Evolutionary conservation across 2,113 vertebrate genomes (phyloP).

Genomic region (Xiphias gladius): DNA sequence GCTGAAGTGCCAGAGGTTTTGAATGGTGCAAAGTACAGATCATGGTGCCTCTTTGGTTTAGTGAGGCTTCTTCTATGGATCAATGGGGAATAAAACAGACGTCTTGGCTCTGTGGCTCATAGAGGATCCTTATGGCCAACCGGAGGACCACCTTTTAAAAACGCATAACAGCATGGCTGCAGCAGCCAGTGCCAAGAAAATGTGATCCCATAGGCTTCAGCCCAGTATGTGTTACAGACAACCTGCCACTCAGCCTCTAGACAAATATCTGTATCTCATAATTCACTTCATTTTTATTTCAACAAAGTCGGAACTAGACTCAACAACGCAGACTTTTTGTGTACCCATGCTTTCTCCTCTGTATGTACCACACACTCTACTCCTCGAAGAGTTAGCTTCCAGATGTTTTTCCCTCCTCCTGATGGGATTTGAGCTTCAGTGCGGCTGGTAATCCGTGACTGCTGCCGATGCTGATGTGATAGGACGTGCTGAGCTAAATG

Average conservation of each 20-base stretch:
- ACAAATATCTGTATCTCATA: background rate
- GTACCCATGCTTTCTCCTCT: constrained; percentile 6
- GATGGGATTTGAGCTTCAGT: constrained; percentile 51
- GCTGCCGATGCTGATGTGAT: constrained; percentile 37
- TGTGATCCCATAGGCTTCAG: background rate
- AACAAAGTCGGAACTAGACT: background rate
- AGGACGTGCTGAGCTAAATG: constrained; percentile 29
- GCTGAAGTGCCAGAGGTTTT: background rate
- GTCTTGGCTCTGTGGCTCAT: constrained; percentile 1
- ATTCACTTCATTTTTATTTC: constrained; percentile 10
- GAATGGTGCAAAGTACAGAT: background rate
- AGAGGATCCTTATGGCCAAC: background rate
- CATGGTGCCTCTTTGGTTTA: background rate
- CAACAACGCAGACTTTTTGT: background rate
- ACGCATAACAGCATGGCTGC: background rate
- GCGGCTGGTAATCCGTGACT: constrained; percentile 36
- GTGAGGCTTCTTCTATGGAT: background rate
- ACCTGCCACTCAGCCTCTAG: constrained; percentile 9
- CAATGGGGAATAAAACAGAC: background rate
- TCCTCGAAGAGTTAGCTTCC: background rate
- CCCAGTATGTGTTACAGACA: background rate
- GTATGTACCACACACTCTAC: background rate
- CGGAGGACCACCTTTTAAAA: constrained; percentile 15
- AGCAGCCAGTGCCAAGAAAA: background rate
- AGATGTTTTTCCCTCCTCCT: constrained; percentile 28